These are phyloP conservation scores for Coenonympha glycerion DNA, from an alignment of 2,888 invertebrate genomes.

Conservation along the genomic window DNA sequence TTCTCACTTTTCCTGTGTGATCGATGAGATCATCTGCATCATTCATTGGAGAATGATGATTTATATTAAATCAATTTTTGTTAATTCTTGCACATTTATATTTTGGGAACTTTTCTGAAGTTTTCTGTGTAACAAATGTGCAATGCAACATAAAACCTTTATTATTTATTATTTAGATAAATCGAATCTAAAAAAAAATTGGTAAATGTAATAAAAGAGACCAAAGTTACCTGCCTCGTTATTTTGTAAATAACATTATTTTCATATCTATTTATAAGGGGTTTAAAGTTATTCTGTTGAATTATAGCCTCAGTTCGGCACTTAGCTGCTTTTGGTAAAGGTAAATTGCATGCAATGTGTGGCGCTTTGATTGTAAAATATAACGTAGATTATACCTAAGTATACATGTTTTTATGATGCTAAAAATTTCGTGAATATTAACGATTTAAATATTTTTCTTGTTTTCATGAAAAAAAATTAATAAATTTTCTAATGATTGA, in stretches of 20 bases:
- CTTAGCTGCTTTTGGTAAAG: slow-evolving; percentile 66
- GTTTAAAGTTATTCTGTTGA: slow-evolving; percentile 44
- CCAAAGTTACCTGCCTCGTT: slow-evolving; percentile 39
- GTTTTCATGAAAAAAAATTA: neutral
- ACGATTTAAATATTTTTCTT: neutral
- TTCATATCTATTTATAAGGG: slow-evolving; percentile 37
- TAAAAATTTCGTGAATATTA: neutral
- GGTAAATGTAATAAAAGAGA: slow-evolving; percentile 28
- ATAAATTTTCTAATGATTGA: neutral
- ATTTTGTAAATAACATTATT: slow-evolving; percentile 34
- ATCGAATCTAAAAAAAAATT: too few relatives aligned
- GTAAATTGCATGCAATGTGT: slow-evolving; percentile 67
- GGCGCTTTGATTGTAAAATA: slow-evolving; percentile 41
- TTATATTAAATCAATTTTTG: neutral
- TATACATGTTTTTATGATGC: neutral
- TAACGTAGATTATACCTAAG: slow-evolving; percentile 1
- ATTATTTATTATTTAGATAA: too few relatives aligned
- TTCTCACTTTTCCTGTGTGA: too few relatives aligned
- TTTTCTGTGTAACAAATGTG: too few relatives aligned
- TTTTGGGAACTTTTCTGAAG: too few relatives aligned
- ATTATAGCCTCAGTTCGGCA: slow-evolving; percentile 55
- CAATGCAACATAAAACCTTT: too few relatives aligned
- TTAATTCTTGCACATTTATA: too few relatives aligned
- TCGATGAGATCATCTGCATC: too few relatives aligned
- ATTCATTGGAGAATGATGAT: too few relatives aligned